Conservation (phyloP, 2,113 vertebrate genomes). For the Narcine bancroftii region DNA sequence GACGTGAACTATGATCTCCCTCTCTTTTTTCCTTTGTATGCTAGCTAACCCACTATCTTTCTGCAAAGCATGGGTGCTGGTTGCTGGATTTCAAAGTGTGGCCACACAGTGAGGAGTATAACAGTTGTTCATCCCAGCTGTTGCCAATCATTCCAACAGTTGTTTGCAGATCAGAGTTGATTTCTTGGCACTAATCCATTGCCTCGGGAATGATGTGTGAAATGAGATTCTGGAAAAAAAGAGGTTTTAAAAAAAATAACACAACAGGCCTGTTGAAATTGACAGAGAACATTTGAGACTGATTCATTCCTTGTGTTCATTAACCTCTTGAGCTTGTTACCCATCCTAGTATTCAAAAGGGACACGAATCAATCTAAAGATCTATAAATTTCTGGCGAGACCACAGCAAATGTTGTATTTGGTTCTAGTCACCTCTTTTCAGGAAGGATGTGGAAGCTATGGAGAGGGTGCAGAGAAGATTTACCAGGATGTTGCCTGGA, state of each 20-base stretch:
- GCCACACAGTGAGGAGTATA: background rate
- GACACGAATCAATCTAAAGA: too few species aligned
- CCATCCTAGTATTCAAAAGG: background rate
- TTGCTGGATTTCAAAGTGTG: background rate
- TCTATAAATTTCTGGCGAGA: too few species aligned
- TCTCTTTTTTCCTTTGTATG: too few species aligned
- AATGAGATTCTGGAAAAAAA: background rate
- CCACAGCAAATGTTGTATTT: too few species aligned
- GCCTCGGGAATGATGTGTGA: background rate
- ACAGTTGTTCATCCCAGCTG: background rate
- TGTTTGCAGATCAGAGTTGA: background rate
- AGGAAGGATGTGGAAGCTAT: too few species aligned
- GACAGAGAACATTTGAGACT: background rate
- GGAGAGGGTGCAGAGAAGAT: too few species aligned
- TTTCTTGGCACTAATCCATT: background rate
- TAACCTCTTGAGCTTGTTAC: background rate
- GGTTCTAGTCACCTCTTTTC: too few species aligned
- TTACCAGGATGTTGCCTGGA: too few species aligned
- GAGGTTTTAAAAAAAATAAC: background rate
- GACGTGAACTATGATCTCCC: too few species aligned
- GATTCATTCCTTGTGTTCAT: conserved; percentile 23
- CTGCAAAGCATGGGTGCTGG: background rate
- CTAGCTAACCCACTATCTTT: background rate
- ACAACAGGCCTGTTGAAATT: background rate
- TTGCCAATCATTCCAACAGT: background rate